These are phyloP conservation scores for Halocynthia aurantium DNA, from an alignment of 23 tunicate genomes.

Conservation along the genomic window DNA sequence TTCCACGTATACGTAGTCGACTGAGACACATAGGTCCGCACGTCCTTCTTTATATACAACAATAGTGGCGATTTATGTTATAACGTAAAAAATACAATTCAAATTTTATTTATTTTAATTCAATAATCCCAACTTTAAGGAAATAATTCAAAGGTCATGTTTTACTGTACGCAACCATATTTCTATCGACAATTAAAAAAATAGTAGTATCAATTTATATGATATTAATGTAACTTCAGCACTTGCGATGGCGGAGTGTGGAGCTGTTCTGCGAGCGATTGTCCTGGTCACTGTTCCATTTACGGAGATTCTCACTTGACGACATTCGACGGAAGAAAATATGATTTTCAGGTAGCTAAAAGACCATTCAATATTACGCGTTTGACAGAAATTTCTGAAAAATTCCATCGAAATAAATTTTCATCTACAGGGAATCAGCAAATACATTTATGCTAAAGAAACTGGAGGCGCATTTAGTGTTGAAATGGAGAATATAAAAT, in stretches of 20 bases:
- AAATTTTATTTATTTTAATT: not conserved
- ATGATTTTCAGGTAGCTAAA: constrained; percentile 9
- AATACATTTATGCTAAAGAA: constrained; percentile 3
- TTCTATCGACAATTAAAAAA: no score
- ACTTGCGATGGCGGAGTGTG: constrained; percentile 10
- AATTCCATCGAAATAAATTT: no score
- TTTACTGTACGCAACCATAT: no score
- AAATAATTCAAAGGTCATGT: no score
- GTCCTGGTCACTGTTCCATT: constrained; percentile 29
- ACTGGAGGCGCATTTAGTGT: constrained; percentile 4
- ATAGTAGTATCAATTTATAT: no score
- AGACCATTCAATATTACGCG: not conserved
- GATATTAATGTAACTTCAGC: constrained; percentile 1
- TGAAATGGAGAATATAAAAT: constrained; percentile 16
- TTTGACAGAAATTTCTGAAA: no score
- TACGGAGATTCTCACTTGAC: constrained; percentile 36
- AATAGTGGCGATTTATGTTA: no score
- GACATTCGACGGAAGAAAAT: constrained; percentile 24
- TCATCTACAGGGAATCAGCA: constrained; percentile 5
- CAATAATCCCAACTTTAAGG: not conserved
- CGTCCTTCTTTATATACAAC: no score
- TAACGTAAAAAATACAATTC: not conserved
- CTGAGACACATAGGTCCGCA: no score
- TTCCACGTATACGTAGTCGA: no score
- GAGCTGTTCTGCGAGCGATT: constrained; percentile 8